Evolutionary conservation across 2,797 vertebrate species (phyloP), one percentile per base, ranked within the genome.

Genomic region (Harpagifer antarcticus): DNA sequence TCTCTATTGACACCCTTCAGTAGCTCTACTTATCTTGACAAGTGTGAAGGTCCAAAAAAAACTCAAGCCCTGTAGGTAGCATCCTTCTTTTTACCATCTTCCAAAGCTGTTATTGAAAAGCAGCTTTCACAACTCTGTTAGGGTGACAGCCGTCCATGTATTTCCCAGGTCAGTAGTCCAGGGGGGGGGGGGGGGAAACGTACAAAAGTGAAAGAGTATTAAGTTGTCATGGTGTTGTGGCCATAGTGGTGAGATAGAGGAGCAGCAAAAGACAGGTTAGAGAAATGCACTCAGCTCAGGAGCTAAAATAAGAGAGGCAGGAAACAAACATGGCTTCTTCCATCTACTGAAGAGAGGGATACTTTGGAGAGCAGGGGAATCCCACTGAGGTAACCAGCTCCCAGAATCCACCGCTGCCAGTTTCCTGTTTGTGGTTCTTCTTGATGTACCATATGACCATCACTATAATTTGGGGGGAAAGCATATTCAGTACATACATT

Each of bases 331-430:
- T 76, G 63, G 69, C 69, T 81, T 72, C 6, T 37, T 37, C 7
- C 1, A 79, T 66, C 48, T 19, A n/a, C 72, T 71, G 74, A 77
- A 52, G 66, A 78, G 13, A 59, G 60, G 57, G 40, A 71, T 42
- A 58, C 59, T 86, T 88, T 80, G 59, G 82, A 82, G 72, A 79
- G 50, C 42, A 79, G 78, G 82, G 68, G 69, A 83, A 87, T 79
- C 83, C 84, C 84, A 67, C 67, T 69, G 83, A 68, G 78, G 53
- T 69, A 78, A 66, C 65, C 74, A 72, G 52, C 75, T 86, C 75
- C 78, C 72, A 80, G 52, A 86, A 78, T 81, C 42, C 56, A 49
- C 84, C n/a, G 19, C 76, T 71, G 58, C 70, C 66, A 57, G 48
- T 75, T 83, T 90, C 79, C 74, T 76, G 69, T 83, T 84, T 74